phyloP scores from a whole-genome alignment of 2,797 vertebrate species.

The Phoeniculus purpureus region DNA sequence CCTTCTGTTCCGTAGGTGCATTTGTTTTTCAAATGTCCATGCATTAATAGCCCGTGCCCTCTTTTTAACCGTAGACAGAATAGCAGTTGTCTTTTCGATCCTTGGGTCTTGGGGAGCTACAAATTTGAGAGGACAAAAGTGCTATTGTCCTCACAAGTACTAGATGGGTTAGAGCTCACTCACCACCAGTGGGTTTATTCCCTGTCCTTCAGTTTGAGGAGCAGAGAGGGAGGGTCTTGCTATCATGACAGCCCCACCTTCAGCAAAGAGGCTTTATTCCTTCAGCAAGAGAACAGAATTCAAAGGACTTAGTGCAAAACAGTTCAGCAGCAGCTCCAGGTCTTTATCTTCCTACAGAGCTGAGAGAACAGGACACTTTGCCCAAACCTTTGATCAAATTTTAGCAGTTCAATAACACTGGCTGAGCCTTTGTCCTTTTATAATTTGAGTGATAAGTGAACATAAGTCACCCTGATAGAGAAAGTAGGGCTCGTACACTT shows the following conservation, averaged over 20 bases:
- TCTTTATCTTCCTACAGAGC: not conserved
- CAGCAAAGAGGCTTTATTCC: not conserved
- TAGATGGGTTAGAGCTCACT: not conserved
- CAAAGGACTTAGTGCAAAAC: not conserved
- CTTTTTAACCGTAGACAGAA: not conserved
- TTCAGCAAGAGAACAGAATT: not conserved
- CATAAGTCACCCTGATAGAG: not conserved
- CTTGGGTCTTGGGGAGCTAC: not conserved
- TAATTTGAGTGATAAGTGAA: not conserved
- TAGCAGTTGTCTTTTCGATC: not conserved
- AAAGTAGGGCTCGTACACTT: not conserved
- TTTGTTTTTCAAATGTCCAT: not conserved
- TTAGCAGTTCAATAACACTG: not conserved
- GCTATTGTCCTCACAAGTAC: not conserved
- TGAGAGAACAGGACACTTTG: not conserved
- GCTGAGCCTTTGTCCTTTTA: not conserved
- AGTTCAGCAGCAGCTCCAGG: not conserved
- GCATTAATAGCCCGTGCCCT: not conserved
- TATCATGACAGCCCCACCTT: rapidly evolving
- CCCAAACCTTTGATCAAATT: constrained; percentile 2
- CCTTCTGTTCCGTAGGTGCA: not conserved
- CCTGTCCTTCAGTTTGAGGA: not conserved
- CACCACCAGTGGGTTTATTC: not conserved
- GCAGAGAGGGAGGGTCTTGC: not conserved
- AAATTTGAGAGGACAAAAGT: not conserved